Evolutionary conservation across 2,888 invertebrate genomes (phyloP).

Genomic region (Micropterix aruncella): DNA sequence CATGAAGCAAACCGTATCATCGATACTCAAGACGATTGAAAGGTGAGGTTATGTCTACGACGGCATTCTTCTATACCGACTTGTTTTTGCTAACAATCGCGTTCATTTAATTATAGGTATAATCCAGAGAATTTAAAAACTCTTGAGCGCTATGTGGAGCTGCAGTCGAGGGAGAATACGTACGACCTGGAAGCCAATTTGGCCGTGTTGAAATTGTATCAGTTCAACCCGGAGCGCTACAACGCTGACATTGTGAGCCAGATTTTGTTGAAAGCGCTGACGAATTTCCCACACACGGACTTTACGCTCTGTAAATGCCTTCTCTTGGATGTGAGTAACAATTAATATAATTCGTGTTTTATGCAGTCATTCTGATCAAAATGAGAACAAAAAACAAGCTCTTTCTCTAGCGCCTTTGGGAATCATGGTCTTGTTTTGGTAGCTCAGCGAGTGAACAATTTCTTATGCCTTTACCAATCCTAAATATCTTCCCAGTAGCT

Average conservation of each 20-base stretch:
- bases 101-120: slow-evolving; percentile 48
- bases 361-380: background rate
- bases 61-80: no score
- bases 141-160: slow-evolving; percentile 83
- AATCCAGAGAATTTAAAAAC: slow-evolving; percentile 90
- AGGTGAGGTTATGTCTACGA: slow-evolving; percentile 47
- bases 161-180: slow-evolving; percentile 84
- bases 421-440: no score
- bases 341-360: background rate
- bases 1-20: slow-evolving; percentile 74
- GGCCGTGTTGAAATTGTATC: slow-evolving; percentile 91
- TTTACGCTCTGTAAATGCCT: slow-evolving; percentile 97
- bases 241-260: slow-evolving; percentile 74
- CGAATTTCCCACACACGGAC: slow-evolving; percentile 95
- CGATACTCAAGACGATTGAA: slow-evolving; percentile 84
- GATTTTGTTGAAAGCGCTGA: slow-evolving; percentile 88
- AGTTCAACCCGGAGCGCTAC: slow-evolving; percentile 83
- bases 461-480: no score
- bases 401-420: no score
- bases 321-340: no score
- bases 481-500: no score
- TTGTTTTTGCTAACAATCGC: background rate
- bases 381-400: background rate
- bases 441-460: no score
- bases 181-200: slow-evolving; percentile 96